phyloP scores from a whole-genome alignment of 2,888 invertebrate genomes.

The Plagiodera versicolora region DNA sequence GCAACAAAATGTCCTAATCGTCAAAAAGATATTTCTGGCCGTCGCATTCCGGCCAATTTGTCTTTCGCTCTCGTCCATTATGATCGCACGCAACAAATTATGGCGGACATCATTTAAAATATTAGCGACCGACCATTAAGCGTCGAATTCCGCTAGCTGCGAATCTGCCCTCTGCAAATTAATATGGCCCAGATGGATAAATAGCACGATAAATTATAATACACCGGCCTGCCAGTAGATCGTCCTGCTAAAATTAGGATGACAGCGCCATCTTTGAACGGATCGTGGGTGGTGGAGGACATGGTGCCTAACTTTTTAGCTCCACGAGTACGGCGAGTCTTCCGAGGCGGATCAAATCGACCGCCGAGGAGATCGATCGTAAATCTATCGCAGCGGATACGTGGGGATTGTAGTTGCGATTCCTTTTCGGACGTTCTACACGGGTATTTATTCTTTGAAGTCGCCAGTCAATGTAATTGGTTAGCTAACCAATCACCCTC shows the following conservation, averaged over 20 bases:
- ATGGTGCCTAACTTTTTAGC: too few relatives aligned
- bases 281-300: constrained; percentile 11
- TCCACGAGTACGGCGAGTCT: too few relatives aligned
- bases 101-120: constrained; percentile 30
- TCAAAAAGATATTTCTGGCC: background rate
- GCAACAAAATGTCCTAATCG: background rate
- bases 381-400: background rate
- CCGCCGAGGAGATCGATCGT: background rate
- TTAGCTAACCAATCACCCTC: too few relatives aligned
- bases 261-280: constrained; percentile 16
- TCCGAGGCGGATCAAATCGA: background rate
- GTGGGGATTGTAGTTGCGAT: background rate
- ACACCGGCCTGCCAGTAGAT: constrained; percentile 21
- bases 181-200: constrained; percentile 33
- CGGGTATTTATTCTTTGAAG: too few relatives aligned
- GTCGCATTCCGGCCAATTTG: background rate
- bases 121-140: constrained; percentile 33
- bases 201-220: constrained; percentile 32
- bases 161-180: constrained; percentile 33
- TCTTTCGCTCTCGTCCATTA: constrained; percentile 8
- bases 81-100: constrained; percentile 20
- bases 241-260: constrained; percentile 33
- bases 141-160: constrained; percentile 30
- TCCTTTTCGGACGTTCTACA: too few relatives aligned
- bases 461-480: too few relatives aligned